Evolutionary conservation across 2,113 vertebrate genomes (phyloP).

Genomic region (Cyanistes caeruleus): DNA sequence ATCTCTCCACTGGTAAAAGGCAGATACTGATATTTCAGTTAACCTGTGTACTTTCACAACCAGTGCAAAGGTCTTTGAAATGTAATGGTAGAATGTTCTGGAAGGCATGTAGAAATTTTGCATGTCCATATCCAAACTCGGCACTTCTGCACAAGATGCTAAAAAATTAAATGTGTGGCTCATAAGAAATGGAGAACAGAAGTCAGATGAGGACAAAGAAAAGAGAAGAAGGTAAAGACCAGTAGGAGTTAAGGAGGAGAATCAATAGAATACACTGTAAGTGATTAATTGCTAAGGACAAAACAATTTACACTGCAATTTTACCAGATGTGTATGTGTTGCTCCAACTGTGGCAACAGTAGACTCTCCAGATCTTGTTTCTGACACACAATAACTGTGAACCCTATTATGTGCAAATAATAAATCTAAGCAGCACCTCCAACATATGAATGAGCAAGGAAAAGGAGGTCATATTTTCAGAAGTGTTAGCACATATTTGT

Average conservation of each 20-base stretch:
- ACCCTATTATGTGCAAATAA: constrained; percentile 39
- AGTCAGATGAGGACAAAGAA: background rate
- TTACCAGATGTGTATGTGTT: constrained; percentile 20
- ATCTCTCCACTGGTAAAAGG: background rate
- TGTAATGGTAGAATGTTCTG: background rate
- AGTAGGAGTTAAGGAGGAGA: constrained; percentile 23
- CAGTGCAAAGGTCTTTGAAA: background rate
- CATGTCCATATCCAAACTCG: background rate
- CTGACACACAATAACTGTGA: constrained; percentile 37
- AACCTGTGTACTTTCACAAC: background rate
- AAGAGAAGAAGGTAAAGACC: background rate
- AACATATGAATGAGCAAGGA: constrained; percentile 20
- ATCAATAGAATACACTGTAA: background rate
- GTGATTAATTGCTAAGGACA: constrained; percentile 31
- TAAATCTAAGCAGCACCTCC: constrained; percentile 60
- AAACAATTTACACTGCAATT: constrained; percentile 14
- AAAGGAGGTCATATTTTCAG: constrained; percentile 22
- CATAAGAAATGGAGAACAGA: background rate
- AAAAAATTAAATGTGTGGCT: background rate
- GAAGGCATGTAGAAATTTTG: background rate
- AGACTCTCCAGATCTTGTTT: constrained; percentile 53
- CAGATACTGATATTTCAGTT: background rate
- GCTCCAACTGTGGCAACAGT: constrained; percentile 49
- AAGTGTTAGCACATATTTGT: constrained; percentile 55
- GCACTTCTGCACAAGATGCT: background rate